Base-by-base conservation (phyloP, 2,113 vertebrate genomes). In the Myocastor coypus region DNA sequence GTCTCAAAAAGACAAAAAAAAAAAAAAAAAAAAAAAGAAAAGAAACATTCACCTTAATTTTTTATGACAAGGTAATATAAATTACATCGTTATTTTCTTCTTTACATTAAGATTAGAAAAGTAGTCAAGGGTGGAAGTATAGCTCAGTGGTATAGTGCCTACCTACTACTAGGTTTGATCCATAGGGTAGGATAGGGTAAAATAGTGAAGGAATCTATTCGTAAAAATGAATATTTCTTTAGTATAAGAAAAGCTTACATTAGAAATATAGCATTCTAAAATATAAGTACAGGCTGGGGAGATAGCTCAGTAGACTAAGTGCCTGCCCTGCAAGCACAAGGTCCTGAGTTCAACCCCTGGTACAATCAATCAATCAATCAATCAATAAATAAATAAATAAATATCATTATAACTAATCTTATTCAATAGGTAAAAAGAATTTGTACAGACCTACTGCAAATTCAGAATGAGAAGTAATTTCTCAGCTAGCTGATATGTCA, bases 251-350 rank as follows among this genome's bases (percentile, higher is more conserved):
- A 92, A 78, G 14, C 32, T 91, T 85, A 52, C 59, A 52, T 82
- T 55, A 93, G 57, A 95, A 97, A 80, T 55, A 89, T 3, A 91
- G 34, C 68, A 91, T 96, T 20, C 52, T 20, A 93, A 91, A 94
- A 88, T 69, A 24, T 16, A 87, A 69, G 55, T 68, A 87, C 11
- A 68, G 46, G 46, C 8, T 46, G 8, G 46, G 8, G 46, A 46
- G 46, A 46, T 8, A 46, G 46, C 46, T 46, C 46, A 46, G 46
- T 46, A 46, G 46, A 46, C 4, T 46, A 46, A 46, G 46, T 46
- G 46, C 46, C 46, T 46, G 46, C 46, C 46, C 46, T 46, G 46
- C 46, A 46, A 46, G 46, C 46, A 46, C 46, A 46, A 46, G 46
- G 46, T 46, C 46, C 46, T 46, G 8, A 46, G 46, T 46, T 46